phyloP scores from a whole-genome alignment of 1,140 invertebrate species.

The Armadillidium nasatum region DNA sequence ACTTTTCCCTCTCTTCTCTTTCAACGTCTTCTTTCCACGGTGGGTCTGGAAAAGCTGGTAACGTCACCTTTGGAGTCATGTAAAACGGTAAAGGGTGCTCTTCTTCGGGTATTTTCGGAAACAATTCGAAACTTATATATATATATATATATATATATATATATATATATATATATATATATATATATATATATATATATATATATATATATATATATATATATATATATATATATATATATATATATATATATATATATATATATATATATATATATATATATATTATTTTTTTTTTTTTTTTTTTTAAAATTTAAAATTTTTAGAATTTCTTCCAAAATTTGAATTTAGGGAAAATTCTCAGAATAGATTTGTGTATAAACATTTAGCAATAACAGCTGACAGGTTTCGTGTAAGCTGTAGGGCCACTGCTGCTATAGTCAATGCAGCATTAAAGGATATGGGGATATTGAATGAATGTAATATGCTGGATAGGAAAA shows the following conservation, averaged over 20 bases:
- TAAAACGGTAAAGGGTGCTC: constrained; percentile 1
- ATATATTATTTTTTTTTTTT: background rate
- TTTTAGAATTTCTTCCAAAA: too few relatives aligned
- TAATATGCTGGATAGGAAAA: too few relatives aligned
- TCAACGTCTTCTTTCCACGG: background rate
- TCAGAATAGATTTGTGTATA: too few relatives aligned
- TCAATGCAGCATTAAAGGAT: too few relatives aligned
- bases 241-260: background rate
- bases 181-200: constrained; percentile 14
- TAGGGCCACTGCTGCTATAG: too few relatives aligned
- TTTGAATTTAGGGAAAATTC: too few relatives aligned
- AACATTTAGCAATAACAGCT: too few relatives aligned
- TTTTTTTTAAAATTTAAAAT: too few relatives aligned
- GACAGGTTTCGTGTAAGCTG: too few relatives aligned
- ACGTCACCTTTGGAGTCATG: background rate
- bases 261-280: constrained; percentile 1
- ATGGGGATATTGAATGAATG: too few relatives aligned
- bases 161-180: background rate
- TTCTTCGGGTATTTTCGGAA: background rate
- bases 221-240: constrained; percentile 12
- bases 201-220: constrained; percentile 10
- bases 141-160: background rate
- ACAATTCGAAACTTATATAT: background rate
- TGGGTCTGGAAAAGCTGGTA: background rate
- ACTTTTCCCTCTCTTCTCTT: background rate